Conservation (phyloP, 2,888 invertebrate genomes). For the Drosophila setosimentum region DNA sequence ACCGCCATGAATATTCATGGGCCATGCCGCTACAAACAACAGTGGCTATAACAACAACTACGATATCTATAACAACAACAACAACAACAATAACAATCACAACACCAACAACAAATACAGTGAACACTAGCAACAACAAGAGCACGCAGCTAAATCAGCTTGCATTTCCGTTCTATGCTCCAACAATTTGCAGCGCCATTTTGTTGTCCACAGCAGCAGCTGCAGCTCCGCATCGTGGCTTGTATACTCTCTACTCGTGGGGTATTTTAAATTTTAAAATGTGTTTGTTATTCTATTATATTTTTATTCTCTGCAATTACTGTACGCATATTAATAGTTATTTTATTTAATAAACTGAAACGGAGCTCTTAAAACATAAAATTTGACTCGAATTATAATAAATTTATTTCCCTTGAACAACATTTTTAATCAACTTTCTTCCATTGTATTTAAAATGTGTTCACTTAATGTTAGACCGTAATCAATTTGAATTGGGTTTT, state of each 20-base stretch:
- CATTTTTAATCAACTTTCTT: too few species aligned
- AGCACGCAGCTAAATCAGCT: slow-evolving; percentile 55
- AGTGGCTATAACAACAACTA: slow-evolving; percentile 31
- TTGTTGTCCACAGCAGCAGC: slow-evolving; percentile 62
- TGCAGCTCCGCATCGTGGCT: slow-evolving; percentile 22
- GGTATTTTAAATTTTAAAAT: background rate
- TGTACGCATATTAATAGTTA: background rate
- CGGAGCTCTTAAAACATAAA: background rate
- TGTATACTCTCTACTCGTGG: slow-evolving; percentile 15
- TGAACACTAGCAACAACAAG: slow-evolving; percentile 12
- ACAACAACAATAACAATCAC: slow-evolving; percentile 15
- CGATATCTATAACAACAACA: slow-evolving; percentile 22
- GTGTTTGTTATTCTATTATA: background rate
- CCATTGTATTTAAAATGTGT: too few species aligned
- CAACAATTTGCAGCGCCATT: slow-evolving; percentile 73
- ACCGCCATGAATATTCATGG: slow-evolving; percentile 77
- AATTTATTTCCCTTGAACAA: too few species aligned
- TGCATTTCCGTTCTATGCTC: slow-evolving; percentile 75
- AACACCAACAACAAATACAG: slow-evolving; percentile 12
- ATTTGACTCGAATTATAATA: background rate
- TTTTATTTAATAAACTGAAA: too few species aligned
- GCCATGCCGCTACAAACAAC: slow-evolving; percentile 67
- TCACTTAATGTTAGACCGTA: background rate
- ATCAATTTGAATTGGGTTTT: background rate
- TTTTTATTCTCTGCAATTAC: background rate